Conservation (phyloP, 2,113 vertebrate genomes). For the Malaclemys terrapin region DNA sequence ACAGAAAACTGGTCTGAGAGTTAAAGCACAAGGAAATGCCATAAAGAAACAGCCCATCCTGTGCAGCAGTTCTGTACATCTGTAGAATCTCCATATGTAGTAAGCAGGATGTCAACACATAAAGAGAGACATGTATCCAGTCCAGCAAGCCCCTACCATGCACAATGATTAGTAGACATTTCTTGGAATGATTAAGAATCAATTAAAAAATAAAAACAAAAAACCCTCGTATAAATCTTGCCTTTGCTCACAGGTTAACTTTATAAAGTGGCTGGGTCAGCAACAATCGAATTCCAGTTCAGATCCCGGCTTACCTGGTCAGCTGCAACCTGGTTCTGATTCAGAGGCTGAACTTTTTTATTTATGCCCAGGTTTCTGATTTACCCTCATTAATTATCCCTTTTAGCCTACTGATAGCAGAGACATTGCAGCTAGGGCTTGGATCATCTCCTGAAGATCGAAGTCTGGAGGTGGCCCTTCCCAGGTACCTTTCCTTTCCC, state of each 20-base stretch:
- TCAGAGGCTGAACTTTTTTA: conserved; percentile 3
- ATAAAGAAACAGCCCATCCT: conserved; percentile 76
- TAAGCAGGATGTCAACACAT: conserved; percentile 47
- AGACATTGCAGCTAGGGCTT: not conserved
- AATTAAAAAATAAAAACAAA: conserved; percentile 37
- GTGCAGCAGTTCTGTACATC: conserved; percentile 68
- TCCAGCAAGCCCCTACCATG: conserved; percentile 59
- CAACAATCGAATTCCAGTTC: conserved; percentile 19
- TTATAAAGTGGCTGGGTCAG: conserved; percentile 54
- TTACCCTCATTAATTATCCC: not conserved
- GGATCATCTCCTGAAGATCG: not conserved
- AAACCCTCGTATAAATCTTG: conserved; percentile 44
- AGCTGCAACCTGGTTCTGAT: not conserved
- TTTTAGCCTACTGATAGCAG: not conserved
- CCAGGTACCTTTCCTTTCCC: not conserved
- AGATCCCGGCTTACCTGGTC: conserved; percentile 19
- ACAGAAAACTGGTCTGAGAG: conserved; percentile 70
- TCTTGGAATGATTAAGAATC: conserved; percentile 71
- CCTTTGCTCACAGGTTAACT: conserved; percentile 57
- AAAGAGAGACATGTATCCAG: conserved; percentile 63
- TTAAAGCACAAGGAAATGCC: conserved; percentile 79
- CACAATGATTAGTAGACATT: conserved; percentile 59
- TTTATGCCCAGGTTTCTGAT: not conserved
- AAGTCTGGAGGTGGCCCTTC: not conserved
- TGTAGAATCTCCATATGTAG: conserved; percentile 69